A percentile compares a stretch with the other conserved stretches of the same genome.
Evolutionary conservation across 2,797 vertebrate species (phyloP).

Genomic region (Melanotaenia nigrans): DNA sequence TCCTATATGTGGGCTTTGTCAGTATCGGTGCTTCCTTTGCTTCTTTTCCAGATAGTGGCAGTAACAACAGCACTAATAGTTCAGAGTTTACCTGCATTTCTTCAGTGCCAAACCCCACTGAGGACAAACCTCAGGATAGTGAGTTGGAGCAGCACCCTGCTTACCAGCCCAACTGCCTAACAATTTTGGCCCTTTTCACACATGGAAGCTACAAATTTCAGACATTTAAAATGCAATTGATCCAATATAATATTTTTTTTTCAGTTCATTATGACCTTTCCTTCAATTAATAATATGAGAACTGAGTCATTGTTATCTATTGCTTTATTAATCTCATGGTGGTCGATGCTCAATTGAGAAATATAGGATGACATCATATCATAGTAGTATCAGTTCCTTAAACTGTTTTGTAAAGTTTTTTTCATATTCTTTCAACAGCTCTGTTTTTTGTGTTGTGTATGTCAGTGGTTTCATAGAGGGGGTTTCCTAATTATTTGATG

Average conservation of each 20-base stretch:
- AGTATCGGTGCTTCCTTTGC: conserved; percentile 42
- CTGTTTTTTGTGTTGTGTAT: neutral
- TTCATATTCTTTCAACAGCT: conserved; percentile 1
- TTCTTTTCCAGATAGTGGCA: conserved; percentile 81
- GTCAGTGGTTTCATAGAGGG: conserved; percentile 28
- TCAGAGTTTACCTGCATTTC: conserved; percentile 88
- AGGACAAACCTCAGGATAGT: conserved; percentile 90
- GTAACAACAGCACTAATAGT: conserved; percentile 87
- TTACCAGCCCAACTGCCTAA: conserved; percentile 53
- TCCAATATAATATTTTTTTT: neutral
- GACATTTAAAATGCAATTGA: neutral
- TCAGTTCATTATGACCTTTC: neutral
- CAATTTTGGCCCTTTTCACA: conserved; percentile 60
- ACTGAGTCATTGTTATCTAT: neutral
- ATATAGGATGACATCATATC: neutral
- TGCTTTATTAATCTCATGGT: neutral
- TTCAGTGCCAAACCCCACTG: conserved; percentile 87
- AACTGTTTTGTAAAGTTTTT: neutral
- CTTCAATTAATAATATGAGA: neutral
- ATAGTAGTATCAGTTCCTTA: neutral
- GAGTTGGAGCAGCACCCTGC: conserved; percentile 86
- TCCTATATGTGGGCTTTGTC: conserved; percentile 14
- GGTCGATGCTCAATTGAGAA: neutral
- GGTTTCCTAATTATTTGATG: conserved; percentile 19
- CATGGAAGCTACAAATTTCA: conserved; percentile 5